A percentile compares a stretch with the other conserved stretches of the same genome.
phyloP scores from a whole-genome alignment of 2,113 vertebrate species.

The Sclerurus mexicanus region DNA sequence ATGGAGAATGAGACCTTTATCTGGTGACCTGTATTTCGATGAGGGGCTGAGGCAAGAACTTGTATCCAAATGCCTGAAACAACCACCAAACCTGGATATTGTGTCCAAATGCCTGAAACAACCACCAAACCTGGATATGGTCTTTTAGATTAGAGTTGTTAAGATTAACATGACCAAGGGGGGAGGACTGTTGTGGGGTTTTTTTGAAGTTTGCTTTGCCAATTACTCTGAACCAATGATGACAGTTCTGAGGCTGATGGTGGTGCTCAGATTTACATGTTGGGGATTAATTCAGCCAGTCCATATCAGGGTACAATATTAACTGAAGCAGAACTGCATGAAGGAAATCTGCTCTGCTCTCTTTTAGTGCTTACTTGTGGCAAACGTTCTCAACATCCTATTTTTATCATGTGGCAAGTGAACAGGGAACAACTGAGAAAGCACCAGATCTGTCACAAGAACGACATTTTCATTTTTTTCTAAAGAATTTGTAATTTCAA shows the following conservation, averaged over 20 bases:
- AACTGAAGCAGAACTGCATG: neutral
- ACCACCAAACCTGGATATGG: neutral
- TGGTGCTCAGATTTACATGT: neutral
- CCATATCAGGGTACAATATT: neutral
- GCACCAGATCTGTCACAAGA: conserved; percentile 10
- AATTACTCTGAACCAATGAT: neutral
- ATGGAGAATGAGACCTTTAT: neutral
- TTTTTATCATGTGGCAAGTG: neutral
- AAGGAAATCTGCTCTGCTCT: neutral
- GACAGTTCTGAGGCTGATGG: neutral
- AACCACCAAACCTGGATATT: neutral
- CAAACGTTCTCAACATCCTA: neutral
- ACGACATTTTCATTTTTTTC: conserved; percentile 19
- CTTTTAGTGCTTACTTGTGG: neutral
- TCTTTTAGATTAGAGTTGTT: neutral
- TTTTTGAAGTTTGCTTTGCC: neutral
- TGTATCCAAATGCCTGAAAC: neutral
- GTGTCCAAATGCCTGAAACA: too few relatives aligned
- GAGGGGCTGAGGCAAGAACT: neutral
- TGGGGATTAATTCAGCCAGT: neutral
- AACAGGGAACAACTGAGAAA: neutral
- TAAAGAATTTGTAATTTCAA: conserved; percentile 24
- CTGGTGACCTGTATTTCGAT: neutral
- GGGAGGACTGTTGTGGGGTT: fast-evolving
- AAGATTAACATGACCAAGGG: neutral